Percentiles rank a stretch among this genome's conserved stretches.
Evolutionary conservation across 2,888 invertebrate species (phyloP).

Genomic region (Epistrophella euchroma): DNA sequence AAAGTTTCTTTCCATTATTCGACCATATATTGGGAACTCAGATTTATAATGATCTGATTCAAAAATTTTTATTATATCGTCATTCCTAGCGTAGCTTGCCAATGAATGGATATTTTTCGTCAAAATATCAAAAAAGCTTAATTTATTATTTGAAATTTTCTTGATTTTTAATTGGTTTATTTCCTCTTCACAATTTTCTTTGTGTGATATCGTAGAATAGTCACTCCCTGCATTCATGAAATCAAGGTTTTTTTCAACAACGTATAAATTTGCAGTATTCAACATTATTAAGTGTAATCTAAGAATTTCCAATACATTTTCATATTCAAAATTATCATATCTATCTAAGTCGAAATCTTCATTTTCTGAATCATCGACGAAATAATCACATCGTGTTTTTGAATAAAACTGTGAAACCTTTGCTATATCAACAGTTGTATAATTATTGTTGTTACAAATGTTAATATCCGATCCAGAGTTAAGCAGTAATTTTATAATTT

Average conservation of each 20-base stretch:
- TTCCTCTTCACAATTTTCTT: not conserved
- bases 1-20: not conserved
- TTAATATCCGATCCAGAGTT: slow-evolving; percentile 12
- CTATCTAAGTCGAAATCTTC: not conserved
- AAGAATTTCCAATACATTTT: not conserved
- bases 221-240: rapidly evolving
- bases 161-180: not conserved
- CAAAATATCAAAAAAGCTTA: slow-evolving; percentile 2
- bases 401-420: too few relatives aligned
- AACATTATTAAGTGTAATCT: not conserved
- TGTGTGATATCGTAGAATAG: not conserved
- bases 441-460: too few relatives aligned
- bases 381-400: too few relatives aligned
- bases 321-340: not conserved
- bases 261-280: not conserved
- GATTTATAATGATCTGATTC: not conserved
- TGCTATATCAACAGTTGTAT: not conserved
- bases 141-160: not conserved
- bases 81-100: not conserved
- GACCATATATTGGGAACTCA: not conserved
- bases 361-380: not conserved
- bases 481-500: not conserved
- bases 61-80: not conserved
- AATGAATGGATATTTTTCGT: slow-evolving; percentile 10
- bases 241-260: not conserved